A percentile compares a stretch with the other conserved stretches of the same genome.
These are phyloP conservation scores for Pachyrhynchus sulphureomaculatus DNA, from an alignment of 1,140 invertebrate species.

Conservation along the genomic window DNA sequence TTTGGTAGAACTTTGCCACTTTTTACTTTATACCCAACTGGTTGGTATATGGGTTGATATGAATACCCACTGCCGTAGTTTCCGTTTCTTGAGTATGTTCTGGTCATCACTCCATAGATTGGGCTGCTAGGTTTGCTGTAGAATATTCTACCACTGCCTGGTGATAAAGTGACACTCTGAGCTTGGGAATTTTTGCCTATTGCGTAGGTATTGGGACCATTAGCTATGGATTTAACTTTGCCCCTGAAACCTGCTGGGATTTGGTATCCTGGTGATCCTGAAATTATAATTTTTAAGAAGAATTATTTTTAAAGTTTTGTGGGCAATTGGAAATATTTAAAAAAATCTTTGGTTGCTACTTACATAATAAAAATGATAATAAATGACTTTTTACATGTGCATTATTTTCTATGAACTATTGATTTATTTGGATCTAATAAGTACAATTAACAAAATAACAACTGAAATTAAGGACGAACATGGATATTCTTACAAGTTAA, in stretches of 20 bases:
- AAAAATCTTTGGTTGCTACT: no score
- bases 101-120: conserved; percentile 49
- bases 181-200: conserved; percentile 62
- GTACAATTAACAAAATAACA: no score
- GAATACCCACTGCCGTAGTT: conserved; percentile 41
- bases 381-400: no score
- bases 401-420: no score
- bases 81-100: conserved; percentile 40
- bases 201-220: conserved; percentile 59
- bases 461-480: no score
- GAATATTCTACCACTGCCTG: conserved; percentile 57
- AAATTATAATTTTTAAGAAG: no score
- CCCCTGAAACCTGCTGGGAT: conserved; percentile 69
- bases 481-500: no score
- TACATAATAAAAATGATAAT: no score
- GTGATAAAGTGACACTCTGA: conserved; percentile 62
- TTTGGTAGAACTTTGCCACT: conserved; percentile 51
- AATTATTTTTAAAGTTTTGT: no score
- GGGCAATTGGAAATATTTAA: no score
- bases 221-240: conserved; percentile 61
- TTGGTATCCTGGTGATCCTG: conserved; percentile 58
- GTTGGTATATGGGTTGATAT: conserved; percentile 44
- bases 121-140: conserved; percentile 47
- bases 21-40: conserved; percentile 41
- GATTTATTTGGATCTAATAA: no score